phyloP scores from a whole-genome alignment of 37 sponge, comb jelly and placozoan species.

The Crambe crambe region DNA sequence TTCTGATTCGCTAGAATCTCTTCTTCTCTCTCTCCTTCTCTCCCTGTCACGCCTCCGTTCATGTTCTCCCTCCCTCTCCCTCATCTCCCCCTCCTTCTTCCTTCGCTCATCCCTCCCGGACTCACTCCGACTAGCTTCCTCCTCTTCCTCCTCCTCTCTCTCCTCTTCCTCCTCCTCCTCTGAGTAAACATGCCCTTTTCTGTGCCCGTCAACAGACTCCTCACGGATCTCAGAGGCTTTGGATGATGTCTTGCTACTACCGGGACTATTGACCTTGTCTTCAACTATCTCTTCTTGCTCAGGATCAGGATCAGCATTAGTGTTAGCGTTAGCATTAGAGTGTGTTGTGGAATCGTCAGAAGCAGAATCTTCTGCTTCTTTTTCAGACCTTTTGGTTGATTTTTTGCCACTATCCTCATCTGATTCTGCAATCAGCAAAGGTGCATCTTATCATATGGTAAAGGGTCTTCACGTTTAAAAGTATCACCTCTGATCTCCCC shows the following conservation, averaged over 20 bases:
- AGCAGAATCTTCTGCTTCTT: not conserved
- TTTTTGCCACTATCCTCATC: not conserved
- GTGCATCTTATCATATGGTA: not conserved
- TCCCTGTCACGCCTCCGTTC: not conserved
- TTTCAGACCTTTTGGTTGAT: not conserved
- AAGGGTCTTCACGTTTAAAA: not conserved
- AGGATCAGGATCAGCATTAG: not conserved
- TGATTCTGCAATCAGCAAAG: not conserved
- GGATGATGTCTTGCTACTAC: too few species aligned
- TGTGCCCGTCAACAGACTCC: too few species aligned
- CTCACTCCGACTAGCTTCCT: not conserved
- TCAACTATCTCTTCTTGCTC: not conserved
- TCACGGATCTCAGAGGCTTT: too few species aligned
- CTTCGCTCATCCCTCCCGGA: not conserved
- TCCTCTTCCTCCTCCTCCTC: not conserved
- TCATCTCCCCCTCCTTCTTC: not conserved
- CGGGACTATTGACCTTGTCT: too few species aligned
- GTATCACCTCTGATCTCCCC: conserved; percentile 55
- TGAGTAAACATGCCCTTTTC: not conserved
- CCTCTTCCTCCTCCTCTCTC: not conserved
- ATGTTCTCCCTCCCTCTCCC: too few species aligned
- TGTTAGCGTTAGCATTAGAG: not conserved
- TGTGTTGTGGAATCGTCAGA: not conserved
- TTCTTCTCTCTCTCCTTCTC: not conserved
- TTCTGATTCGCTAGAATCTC: not conserved